Base-by-base conservation (phyloP, 2,888 invertebrate genomes). In the Fragum sueziense region DNA sequence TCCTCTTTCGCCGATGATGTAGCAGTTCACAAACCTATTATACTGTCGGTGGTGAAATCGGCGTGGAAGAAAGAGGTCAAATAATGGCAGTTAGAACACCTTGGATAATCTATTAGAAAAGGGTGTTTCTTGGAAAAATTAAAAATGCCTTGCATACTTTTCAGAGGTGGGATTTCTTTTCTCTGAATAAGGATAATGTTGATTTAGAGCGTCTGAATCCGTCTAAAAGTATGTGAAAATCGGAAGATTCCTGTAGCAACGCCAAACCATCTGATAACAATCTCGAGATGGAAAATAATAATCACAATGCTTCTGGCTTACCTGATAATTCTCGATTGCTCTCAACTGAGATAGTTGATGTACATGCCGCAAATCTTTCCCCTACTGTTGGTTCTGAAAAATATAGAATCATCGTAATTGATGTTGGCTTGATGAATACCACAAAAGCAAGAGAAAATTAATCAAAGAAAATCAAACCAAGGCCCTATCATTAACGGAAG, bases 41-140 rank as follows among this genome's bases (percentile, higher is more conserved):
- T 80, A 29, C 41, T 79, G 20, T 75, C 72, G 57, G 80, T 84
- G 17, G 71, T 76, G 71, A 76, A 76, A 34, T n/a, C 65, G 4
- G 52, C 70, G 27, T 76, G 70, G 76, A 70, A 65, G 37, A 71
- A 70, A 27, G 65, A 70, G 22, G 71, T 71, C 2, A 71, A 71
- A 22, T 22, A 33, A 3, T 71, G 65, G 71, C 71, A 76, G 0
- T 11, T 71, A 1, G 70, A 65, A 22, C 33, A 71, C 25, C 1
- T 76, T 2, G 76, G 76, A 7, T 34, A 76, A 65, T 52, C 74
- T 11, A 41, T 74, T n/a, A 74, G 68, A 74, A 74, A 29, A 54
- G 29, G 20, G 67, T 54, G n/a, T 65, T 74, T 34, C 54, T 76
- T 6, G 41, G 65, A n/a, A 76, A 62, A 47, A 7, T 76, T 17